These are phyloP conservation scores for Rhagoletis pomonella DNA, from an alignment of 1,140 invertebrate species.

Conservation along the genomic window DNA sequence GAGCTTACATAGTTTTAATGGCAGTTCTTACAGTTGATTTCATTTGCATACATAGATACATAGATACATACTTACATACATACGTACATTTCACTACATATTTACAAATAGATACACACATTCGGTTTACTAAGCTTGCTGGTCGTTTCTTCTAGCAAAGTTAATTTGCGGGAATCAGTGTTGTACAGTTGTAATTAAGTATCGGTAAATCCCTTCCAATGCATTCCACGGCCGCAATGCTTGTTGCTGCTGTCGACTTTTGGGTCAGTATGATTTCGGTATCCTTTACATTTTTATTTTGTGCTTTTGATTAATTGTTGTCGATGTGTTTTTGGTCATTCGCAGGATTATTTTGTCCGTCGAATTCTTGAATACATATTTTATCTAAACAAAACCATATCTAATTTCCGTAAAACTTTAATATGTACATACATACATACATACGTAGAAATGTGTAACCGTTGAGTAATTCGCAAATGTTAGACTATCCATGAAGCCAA, in stretches of 20 bases:
- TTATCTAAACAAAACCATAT: not conserved
- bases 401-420: not conserved
- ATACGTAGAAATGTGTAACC: not conserved
- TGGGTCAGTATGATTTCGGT: not conserved
- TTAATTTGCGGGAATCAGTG: slow-evolving; percentile 10
- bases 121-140: not conserved
- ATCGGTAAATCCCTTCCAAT: slow-evolving; percentile 5
- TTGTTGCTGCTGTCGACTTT: not conserved
- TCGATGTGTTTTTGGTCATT: slow-evolving; percentile 30
- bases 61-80: too few relatives aligned
- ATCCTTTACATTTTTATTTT: not conserved
- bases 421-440: not conserved
- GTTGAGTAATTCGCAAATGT: not conserved
- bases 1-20: slow-evolving; percentile 12
- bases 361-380: not conserved
- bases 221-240: not conserved
- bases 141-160: not conserved
- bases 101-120: not conserved
- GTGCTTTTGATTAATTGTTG: slow-evolving; percentile 36
- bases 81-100: slow-evolving; percentile 5
- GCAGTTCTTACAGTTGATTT: slow-evolving; percentile 45
- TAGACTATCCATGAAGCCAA: not conserved
- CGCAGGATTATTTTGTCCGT: slow-evolving; percentile 12
- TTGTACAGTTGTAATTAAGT: slow-evolving; percentile 6
- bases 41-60: not conserved